phyloP scores from a whole-genome alignment of 2,888 invertebrate genomes.

The Meliscaeva auricollis region DNA sequence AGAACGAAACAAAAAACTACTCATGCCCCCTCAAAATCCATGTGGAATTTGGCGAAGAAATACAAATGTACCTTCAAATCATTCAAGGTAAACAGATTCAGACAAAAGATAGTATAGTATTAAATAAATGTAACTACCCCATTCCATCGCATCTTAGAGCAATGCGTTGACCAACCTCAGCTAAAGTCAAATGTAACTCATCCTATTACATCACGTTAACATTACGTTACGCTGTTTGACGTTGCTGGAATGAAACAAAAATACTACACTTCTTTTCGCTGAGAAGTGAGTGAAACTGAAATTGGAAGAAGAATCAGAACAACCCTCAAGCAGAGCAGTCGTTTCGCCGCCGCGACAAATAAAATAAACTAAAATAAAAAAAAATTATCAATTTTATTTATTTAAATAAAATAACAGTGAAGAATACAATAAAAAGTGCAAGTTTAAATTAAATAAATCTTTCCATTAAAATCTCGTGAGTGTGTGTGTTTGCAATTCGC shows the following conservation, averaged over 20 bases:
- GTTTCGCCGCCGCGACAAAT: constrained; percentile 34
- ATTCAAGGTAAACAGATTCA: no score
- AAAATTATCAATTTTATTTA: constrained; percentile 5
- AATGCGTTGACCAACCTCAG: constrained; percentile 12
- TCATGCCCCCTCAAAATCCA: no score
- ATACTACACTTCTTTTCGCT: constrained; percentile 26
- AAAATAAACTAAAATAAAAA: constrained; percentile 13
- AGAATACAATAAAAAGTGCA: not conserved
- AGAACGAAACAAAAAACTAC: no score
- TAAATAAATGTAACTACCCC: constrained; percentile 26
- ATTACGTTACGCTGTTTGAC: constrained; percentile 23
- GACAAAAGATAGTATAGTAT: no score
- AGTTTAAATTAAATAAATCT: no score
- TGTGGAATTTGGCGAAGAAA: no score
- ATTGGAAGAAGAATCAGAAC: constrained; percentile 11
- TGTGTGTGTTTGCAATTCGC: not conserved
- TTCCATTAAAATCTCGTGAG: not conserved
- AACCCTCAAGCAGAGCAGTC: constrained; percentile 36
- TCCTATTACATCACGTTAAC: not conserved
- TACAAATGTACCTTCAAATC: no score
- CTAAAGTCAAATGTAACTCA: not conserved
- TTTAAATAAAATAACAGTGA: not conserved
- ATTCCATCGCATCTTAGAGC: constrained; percentile 2
- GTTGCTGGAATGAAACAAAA: not conserved
- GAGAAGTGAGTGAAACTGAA: not conserved